Conservation (phyloP, 2,888 invertebrate species). For the Eupithecia abbreviata region DNA sequence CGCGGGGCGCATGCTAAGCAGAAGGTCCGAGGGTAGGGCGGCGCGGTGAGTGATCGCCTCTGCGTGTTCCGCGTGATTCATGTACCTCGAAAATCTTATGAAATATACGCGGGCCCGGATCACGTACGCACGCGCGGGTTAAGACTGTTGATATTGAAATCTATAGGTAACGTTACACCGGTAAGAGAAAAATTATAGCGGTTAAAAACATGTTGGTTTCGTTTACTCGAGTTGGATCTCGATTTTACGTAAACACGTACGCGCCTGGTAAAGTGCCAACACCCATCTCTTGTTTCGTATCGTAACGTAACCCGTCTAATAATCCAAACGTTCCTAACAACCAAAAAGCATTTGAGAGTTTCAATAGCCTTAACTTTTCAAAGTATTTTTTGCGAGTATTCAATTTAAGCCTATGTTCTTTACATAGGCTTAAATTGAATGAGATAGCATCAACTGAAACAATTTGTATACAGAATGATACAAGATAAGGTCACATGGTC, state of each 20-base stretch:
- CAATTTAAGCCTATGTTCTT: too few species aligned
- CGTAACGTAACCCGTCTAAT: neutral
- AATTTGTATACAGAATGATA: conserved; percentile 38
- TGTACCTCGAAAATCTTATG: conserved; percentile 84
- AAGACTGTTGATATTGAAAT: conserved; percentile 84
- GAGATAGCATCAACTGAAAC: conserved; percentile 28
- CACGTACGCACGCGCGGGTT: conserved; percentile 80
- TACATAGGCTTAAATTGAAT: conserved; percentile 22
- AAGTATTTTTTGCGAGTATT: too few species aligned
- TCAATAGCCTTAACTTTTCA: neutral
- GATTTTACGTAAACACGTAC: conserved; percentile 21
- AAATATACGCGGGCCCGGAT: conserved; percentile 80
- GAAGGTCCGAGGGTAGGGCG: conserved; percentile 77
- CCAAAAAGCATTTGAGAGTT: neutral
- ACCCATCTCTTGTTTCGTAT: conserved; percentile 11
- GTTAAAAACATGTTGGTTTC: conserved; percentile 44
- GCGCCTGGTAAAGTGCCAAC: neutral
- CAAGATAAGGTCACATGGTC: conserved; percentile 60
- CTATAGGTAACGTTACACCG: conserved; percentile 76
- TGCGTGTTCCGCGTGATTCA: conserved; percentile 82
- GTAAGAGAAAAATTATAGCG: conserved; percentile 55
- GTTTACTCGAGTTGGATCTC: conserved; percentile 39
- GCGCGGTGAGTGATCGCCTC: conserved; percentile 81
- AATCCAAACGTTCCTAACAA: neutral
- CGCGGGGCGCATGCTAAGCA: conserved; percentile 78